A percentile compares a stretch with the other conserved stretches of the same genome.
Conservation (phyloP, 2,888 invertebrate genomes). For the Incurvaria masculella region DNA sequence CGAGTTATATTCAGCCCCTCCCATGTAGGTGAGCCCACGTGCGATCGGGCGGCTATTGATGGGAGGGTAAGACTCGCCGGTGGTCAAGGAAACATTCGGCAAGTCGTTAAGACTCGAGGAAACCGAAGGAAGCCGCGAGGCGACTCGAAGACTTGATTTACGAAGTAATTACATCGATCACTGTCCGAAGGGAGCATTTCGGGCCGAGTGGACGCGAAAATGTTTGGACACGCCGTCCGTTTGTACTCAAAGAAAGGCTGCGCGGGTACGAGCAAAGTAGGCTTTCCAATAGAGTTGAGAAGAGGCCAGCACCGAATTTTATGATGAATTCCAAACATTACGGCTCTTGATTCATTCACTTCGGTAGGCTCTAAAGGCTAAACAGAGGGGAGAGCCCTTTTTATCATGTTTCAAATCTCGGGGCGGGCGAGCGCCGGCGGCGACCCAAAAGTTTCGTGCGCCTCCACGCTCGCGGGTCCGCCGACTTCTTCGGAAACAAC, state of each 20-base stretch:
- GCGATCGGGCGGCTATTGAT: no score
- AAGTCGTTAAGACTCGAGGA: background rate
- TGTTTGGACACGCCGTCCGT: no score
- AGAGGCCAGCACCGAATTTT: no score
- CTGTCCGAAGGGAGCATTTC: no score
- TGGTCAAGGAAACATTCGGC: background rate
- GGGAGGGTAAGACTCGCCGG: background rate
- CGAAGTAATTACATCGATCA: background rate
- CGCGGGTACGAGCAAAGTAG: no score
- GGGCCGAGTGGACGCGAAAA: no score
- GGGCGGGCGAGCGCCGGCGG: constrained; percentile 22
- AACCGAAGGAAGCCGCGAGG: background rate
- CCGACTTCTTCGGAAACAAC: constrained; percentile 43
- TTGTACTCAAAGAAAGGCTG: no score
- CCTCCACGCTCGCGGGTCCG: constrained; percentile 31
- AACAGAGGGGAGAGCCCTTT: constrained; percentile 19
- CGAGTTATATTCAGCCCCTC: no score
- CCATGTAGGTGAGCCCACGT: no score
- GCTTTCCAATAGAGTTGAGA: no score
- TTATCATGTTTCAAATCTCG: constrained; percentile 25
- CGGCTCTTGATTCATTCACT: background rate
- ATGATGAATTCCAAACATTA: no score
- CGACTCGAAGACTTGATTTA: background rate
- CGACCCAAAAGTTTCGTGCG: constrained; percentile 37
- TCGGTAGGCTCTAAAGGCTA: background rate